Conservation (phyloP, 2,797 vertebrate genomes). For the Pitangus sulphuratus region DNA sequence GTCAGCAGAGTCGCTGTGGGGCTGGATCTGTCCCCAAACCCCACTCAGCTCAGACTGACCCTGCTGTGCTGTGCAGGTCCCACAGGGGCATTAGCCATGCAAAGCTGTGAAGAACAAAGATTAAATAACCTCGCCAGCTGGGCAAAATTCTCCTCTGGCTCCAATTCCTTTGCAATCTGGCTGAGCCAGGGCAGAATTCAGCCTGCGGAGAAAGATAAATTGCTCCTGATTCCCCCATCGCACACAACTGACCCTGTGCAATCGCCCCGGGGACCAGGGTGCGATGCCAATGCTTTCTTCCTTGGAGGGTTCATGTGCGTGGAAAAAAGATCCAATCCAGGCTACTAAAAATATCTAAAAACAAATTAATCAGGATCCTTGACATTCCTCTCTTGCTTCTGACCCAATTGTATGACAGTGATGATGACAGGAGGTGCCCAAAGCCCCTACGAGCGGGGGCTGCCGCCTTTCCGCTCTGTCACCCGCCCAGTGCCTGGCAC, state of each 20-base stretch:
- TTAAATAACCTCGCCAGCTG: not conserved
- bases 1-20: not conserved
- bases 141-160: not conserved
- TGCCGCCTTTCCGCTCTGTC: not conserved
- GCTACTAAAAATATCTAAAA: conserved; percentile 59
- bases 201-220: not conserved
- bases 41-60: not conserved
- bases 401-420: not conserved
- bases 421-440: not conserved
- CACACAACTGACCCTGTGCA: not conserved
- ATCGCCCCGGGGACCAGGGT: not conserved
- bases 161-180: conserved; percentile 7
- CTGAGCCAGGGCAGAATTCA: not conserved
- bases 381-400: not conserved
- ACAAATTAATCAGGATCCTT: conserved; percentile 45
- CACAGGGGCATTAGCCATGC: not conserved
- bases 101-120: not conserved
- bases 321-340: not conserved
- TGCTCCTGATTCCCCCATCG: not conserved
- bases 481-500: not conserved
- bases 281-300: fast-evolving
- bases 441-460: not conserved
- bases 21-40: not conserved
- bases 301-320: not conserved
- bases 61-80: not conserved